A percentile compares a stretch with the other conserved stretches of the same genome.
Evolutionary conservation across 1,140 invertebrate species (phyloP).

Genomic region (Monomorium pharaonis): DNA sequence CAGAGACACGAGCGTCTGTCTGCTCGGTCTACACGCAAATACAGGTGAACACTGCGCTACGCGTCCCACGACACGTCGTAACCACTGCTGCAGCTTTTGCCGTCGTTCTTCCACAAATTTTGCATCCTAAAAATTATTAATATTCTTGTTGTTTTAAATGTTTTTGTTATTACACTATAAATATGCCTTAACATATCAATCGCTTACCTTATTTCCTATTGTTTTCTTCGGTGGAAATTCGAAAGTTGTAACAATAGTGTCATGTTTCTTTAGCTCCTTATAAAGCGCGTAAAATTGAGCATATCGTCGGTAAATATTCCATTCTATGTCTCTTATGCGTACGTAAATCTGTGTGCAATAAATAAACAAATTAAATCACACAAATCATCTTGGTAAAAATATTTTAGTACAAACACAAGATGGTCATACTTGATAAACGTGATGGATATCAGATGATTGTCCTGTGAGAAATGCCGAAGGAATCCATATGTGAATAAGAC

Average conservation of each 20-base stretch:
- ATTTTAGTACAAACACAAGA: neutral
- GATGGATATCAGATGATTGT: slow-evolving; percentile 90
- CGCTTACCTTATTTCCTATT: slow-evolving; percentile 93
- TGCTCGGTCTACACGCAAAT: slow-evolving; percentile 88
- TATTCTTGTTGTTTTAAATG: slow-evolving; percentile 36
- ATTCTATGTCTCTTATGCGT: slow-evolving; percentile 94
- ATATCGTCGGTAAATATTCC: slow-evolving; percentile 97
- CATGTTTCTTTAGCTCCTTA: slow-evolving; percentile 92
- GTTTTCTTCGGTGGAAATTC: slow-evolving; percentile 98
- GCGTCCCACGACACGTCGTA: slow-evolving; percentile 91
- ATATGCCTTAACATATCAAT: neutral
- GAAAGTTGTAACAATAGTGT: slow-evolving; percentile 91
- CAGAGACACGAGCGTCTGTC: slow-evolving; percentile 89
- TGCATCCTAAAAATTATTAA: slow-evolving; percentile 87
- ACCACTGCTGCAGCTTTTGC: slow-evolving; percentile 91
- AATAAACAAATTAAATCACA: neutral
- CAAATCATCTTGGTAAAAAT: neutral
- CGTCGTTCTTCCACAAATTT: slow-evolving; percentile 92
- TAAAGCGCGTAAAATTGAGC: slow-evolving; percentile 95
- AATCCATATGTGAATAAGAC: slow-evolving; percentile 95
- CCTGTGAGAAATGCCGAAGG: slow-evolving; percentile 95
- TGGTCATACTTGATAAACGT: slow-evolving; percentile 93
- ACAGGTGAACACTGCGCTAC: slow-evolving; percentile 89
- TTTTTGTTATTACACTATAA: slow-evolving; percentile 28
- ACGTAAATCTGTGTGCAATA: slow-evolving; percentile 89